Evolutionary conservation across 2,113 vertebrate genomes (phyloP).

Genomic region (Tachysurus fulvidraco): DNA sequence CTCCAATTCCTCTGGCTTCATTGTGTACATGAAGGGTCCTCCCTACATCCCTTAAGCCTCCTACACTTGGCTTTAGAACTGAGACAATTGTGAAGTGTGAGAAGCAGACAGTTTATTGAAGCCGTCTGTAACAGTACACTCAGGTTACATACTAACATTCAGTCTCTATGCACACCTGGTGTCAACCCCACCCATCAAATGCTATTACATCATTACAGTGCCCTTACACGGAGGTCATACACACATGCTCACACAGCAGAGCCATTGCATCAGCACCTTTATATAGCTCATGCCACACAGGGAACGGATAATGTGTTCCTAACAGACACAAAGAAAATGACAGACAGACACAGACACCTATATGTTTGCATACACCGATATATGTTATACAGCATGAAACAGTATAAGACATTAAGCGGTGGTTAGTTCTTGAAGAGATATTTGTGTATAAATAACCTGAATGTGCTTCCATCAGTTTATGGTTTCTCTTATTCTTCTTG

Average conservation of each 20-base stretch:
- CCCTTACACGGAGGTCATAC: not conserved
- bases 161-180: slow-evolving; percentile 17
- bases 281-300: not conserved
- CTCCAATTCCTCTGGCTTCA: slow-evolving; percentile 44
- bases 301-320: not conserved
- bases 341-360: not conserved
- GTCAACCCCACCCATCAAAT: not conserved
- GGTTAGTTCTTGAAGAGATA: not conserved
- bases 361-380: not conserved
- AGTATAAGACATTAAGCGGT: not conserved
- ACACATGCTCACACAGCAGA: not conserved
- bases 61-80: slow-evolving; percentile 30
- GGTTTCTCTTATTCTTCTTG: not conserved
- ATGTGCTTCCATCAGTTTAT: not conserved
- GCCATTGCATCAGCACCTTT: not conserved
- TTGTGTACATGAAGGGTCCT: slow-evolving; percentile 46
- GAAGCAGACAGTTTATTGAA: slow-evolving; percentile 40
- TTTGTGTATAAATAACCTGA: not conserved
- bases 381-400: not conserved
- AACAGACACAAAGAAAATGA: not conserved
- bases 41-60: slow-evolving; percentile 38
- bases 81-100: slow-evolving; percentile 36
- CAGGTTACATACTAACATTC: slow-evolving; percentile 37
- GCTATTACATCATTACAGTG: not conserved
- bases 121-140: slow-evolving; percentile 32